Base-by-base conservation (phyloP, 2,797 vertebrate genomes). In the Sebastolobus altivelis region DNA sequence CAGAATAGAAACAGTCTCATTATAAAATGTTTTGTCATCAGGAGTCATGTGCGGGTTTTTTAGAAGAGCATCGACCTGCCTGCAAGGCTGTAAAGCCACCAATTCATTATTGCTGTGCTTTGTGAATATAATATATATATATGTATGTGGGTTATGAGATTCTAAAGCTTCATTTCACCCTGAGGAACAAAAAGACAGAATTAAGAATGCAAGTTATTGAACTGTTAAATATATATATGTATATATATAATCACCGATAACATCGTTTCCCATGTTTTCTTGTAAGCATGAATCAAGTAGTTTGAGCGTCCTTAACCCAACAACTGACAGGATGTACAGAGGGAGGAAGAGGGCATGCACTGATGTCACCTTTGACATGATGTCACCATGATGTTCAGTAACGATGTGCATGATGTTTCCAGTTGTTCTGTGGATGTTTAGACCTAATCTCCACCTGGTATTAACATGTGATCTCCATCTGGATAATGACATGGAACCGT, bases 21-120 rank as follows among this genome's bases (percentile, higher is more conserved):
- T 89, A 87, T 55, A 85, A 92, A 90, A 89, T 33, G 62, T 75
- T 33, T 78, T 80, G 68, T 78, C 70, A 68, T 66, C 40, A 63
- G 40, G 78, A 75, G 67, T 85, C 74, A 52, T 40, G 37, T 83
- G 73, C 68, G 71, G 65, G 46, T 79, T 75, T 46, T 73, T 73
- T 70, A 74, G 52, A 18, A 79, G 63, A 75, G 80, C 71, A 29
- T 65, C 66, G 25, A 69, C 84, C 49, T 84, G 80, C 79, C 77
- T 46, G 65, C 1, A 70, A 77, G 65, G 66, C 87, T 82, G 80
- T 43, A 78, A 71, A 88, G 70, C 72, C 87, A 92, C 87, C 86
- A 82, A 87, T 71, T 81, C 11, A 77, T 95, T 96, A 96, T 96
- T 96, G 95, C 95, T 95, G 85, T 88, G 89, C 92, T 85, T 90